Evolutionary conservation across 2,797 vertebrate genomes (phyloP), one percentile per base, ranked within the genome.

Genomic region (Saxicola maurus): DNA sequence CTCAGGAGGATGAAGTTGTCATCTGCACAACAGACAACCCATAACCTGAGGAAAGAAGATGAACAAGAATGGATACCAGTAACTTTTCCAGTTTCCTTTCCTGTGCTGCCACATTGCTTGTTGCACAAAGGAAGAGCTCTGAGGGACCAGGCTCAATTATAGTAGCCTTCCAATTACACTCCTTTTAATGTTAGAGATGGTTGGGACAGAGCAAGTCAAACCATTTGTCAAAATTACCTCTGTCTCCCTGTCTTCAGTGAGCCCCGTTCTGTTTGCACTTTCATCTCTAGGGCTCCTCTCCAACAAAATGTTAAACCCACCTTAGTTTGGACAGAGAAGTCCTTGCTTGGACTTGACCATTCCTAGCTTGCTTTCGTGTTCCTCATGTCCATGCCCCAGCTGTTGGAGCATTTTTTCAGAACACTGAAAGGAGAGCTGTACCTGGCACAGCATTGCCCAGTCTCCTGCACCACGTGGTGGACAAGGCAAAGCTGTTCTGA

Each of bases 361-460:
- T 31, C 30, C 30, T 53, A 16, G 19, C 16, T 68, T 72, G 13
- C 9, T 77, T 57, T 61, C 40, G 30, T 0, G 1, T 27, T 40
- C 53, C 23, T 55, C 8, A 2, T 40, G 7, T 11, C 15, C 4
- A 11, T 7, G 11, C 55, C 24, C 6, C 33, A 84, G 0, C 6
- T 23, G 24, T 42, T 21, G 23, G 31, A 75, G 10, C 20, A 30
- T 17, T 31, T 30, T 68, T 82, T 61, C 43, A 11, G 6, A 12
- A 5, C 9, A 30, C 3, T 30, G 27, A 24, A 31, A 59, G 37
- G 18, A 37, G 17, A 42, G 1, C 17, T 16, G 4, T 7, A 23
- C 3, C 3, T 1, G 1, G 19, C 1, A 1, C 10, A 37, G 11
- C 1, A 0, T 5, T 3, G 0, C 37, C 59, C n/a, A 27, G 8